Evolutionary conservation across 2,113 vertebrate genomes (phyloP).

Genomic region (Clarias macrocephalus): DNA sequence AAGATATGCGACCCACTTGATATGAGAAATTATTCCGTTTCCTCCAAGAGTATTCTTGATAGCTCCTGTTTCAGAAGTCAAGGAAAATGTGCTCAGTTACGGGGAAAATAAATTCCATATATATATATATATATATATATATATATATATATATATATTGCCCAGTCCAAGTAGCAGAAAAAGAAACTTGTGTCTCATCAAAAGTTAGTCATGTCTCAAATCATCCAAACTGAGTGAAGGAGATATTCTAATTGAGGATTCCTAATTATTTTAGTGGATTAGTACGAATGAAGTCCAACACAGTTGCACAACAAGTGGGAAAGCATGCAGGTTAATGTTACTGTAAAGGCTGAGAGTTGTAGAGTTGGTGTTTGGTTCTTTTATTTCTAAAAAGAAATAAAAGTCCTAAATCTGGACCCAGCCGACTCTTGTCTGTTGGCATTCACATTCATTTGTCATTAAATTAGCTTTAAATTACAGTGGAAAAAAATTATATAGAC

Average conservation of each 20-base stretch:
- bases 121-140: no score
- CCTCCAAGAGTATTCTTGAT: not conserved
- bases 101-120: not conserved
- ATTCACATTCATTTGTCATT: not conserved
- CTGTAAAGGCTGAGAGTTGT: not conserved
- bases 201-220: not conserved
- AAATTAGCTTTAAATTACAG: not conserved
- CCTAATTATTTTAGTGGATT: not conserved
- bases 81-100: not conserved
- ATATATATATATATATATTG: no score
- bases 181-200: not conserved
- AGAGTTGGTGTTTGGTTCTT: not conserved
- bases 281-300: not conserved
- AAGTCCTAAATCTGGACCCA: not conserved
- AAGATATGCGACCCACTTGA: not conserved
- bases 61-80: not conserved
- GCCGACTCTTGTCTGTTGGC: not conserved
- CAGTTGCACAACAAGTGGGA: not conserved
- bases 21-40: not conserved
- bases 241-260: not conserved
- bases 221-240: not conserved
- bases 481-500: no score
- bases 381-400: not conserved
- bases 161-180: not conserved
- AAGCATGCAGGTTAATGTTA: not conserved